A percentile compares a stretch with the other conserved stretches of the same genome.
These are phyloP conservation scores for Megaceryle alcyon DNA, from an alignment of 2,797 vertebrate species.

Conservation along the genomic window DNA sequence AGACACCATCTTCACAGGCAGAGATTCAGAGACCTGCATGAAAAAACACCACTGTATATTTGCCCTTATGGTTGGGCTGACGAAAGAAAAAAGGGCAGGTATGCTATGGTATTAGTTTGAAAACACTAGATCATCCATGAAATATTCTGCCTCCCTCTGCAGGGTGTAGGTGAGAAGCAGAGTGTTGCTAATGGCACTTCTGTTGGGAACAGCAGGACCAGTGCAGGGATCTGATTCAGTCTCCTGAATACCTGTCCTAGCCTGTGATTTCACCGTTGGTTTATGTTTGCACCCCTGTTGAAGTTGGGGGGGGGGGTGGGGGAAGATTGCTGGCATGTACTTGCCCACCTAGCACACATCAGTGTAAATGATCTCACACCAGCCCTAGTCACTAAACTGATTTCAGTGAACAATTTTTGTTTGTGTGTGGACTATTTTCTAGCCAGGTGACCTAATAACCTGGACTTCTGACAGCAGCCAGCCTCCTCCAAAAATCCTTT, in stretches of 20 bases:
- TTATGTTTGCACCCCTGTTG: not conserved
- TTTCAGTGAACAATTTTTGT: not conserved
- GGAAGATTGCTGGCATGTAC: not conserved
- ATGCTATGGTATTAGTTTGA: not conserved
- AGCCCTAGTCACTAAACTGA: not conserved
- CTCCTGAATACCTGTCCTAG: fast-evolving
- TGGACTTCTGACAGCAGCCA: not conserved
- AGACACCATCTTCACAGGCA: not conserved
- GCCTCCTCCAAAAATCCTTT: not conserved
- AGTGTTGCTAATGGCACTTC: not conserved
- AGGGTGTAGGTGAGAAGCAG: not conserved
- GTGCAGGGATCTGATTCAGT: not conserved
- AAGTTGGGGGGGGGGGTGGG: not conserved
- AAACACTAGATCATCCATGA: not conserved
- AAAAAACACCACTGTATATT: not conserved
- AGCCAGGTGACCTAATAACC: not conserved
- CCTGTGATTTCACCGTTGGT: not conserved
- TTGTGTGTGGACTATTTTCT: not conserved
- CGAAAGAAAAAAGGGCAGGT: not conserved
- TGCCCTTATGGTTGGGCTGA: not conserved
- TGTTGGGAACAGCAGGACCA: not conserved
- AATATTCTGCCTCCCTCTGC: not conserved
- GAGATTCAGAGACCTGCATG: not conserved
- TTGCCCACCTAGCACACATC: not conserved
- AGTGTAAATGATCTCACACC: not conserved